Base-by-base conservation (phyloP, 2,113 vertebrate genomes). In the Entelurus aequoreus region DNA sequence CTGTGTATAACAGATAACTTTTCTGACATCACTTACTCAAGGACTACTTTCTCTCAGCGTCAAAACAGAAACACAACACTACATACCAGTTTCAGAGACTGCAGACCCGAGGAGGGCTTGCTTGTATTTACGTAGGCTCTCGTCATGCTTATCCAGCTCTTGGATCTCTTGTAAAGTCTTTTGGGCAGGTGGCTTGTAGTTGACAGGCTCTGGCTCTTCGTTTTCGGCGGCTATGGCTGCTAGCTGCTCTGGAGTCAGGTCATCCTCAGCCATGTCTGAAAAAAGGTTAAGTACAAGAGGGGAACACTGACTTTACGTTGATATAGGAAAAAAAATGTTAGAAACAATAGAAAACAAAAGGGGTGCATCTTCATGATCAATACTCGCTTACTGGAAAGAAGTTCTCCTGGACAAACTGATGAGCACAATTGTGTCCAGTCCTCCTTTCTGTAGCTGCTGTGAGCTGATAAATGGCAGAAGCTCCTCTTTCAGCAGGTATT, bases 91-190 rank as follows among this genome's bases (percentile, higher is more conserved):
- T 2, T 90, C 92, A 89, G 83, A 3, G 91, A 81, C 47, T 28
- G 87, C 84, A 0, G 87, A 28, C 3, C 95, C 95, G 0, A 98
- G 89, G 68, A 98, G 88, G 0, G 92, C 86, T 76, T 96, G 93
- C 81, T 98, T 98, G 79, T 98, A 98, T 85, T 98, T 98, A 70
- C 93, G 91, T 75, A 98, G 86, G 62, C 95, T 98, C 85, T 97
- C 95, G 0, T 98, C 95, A 0, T 97, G 93, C 78, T 96, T 93
- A 74, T 97, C 95, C 80, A 97, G 84, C 60, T 95, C 94, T 19
- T 95, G 93, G 75, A 98, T 93, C 89, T 98, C 95, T 79, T 95
- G 89, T 80, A 98, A 89, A 19, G 90, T 88, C 84, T 96, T 97
- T 78, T 94, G 93, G 5, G 94, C 94, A 0, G 95, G 95, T 0